These are phyloP conservation scores for Drosophila meridionalis DNA, from an alignment of 2,888 invertebrate species.

Conservation along the genomic window DNA sequence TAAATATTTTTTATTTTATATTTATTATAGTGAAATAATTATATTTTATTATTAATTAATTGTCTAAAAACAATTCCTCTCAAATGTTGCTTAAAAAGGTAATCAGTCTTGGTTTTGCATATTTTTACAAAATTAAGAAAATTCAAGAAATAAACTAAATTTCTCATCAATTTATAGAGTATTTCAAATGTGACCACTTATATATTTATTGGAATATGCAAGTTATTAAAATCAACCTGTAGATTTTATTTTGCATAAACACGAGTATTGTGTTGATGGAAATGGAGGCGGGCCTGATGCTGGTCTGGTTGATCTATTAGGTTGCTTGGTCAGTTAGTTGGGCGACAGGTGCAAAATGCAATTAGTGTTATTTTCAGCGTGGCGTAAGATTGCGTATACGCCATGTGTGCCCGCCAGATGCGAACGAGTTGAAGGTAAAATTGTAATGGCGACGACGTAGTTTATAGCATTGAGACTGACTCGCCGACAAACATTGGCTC, in stretches of 20 bases:
- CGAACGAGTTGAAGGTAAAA: slow-evolving; percentile 67
- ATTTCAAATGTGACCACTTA: not conserved
- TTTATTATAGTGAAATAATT: no score
- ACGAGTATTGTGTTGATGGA: not conserved
- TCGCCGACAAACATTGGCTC: slow-evolving; percentile 28
- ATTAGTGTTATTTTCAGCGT: slow-evolving; percentile 73
- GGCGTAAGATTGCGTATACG: slow-evolving; percentile 70
- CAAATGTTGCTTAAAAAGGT: no score
- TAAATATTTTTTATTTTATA: no score
- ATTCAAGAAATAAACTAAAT: not conserved
- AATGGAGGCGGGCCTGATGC: slow-evolving; percentile 2
- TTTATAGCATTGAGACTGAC: slow-evolving; percentile 74
- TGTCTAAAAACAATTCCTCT: no score
- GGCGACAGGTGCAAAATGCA: slow-evolving; percentile 69
- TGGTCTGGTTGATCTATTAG: slow-evolving; percentile 16
- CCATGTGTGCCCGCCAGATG: slow-evolving; percentile 48
- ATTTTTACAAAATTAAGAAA: not conserved
- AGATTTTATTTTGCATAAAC: slow-evolving; percentile 9
- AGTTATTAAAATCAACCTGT: slow-evolving; percentile 27
- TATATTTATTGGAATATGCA: slow-evolving; percentile 17
- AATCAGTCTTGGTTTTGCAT: not conserved
- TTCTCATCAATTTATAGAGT: not conserved
- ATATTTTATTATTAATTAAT: no score
- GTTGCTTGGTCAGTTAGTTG: slow-evolving; percentile 29
- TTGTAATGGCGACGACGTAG: slow-evolving; percentile 61